Conservation (phyloP, 2,797 vertebrate species). For the Scleropages formosus region DNA sequence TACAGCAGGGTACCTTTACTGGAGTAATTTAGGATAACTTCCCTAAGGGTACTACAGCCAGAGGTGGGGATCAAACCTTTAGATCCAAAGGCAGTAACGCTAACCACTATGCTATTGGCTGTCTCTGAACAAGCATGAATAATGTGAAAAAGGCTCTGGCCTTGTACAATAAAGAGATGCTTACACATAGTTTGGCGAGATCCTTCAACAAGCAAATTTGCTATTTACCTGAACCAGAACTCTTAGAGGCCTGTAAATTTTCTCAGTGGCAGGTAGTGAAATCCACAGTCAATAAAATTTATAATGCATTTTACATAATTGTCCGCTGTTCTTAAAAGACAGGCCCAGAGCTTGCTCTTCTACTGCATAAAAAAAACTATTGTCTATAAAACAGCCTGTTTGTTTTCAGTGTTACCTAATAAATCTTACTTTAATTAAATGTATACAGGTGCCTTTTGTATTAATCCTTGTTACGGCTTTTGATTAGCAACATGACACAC, state of each 20-base stretch:
- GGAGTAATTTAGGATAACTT: too few species aligned
- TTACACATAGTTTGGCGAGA: conserved; percentile 52
- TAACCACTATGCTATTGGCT: too few species aligned
- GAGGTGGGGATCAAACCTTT: too few species aligned
- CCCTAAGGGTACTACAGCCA: too few species aligned
- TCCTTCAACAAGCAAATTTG: conserved; percentile 54
- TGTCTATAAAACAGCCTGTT: neutral
- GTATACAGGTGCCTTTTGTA: too few species aligned
- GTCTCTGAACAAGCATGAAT: conserved; percentile 37
- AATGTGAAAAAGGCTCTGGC: conserved; percentile 41
- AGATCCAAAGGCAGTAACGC: too few species aligned
- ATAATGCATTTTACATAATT: conserved; percentile 58
- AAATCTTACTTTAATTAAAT: too few species aligned
- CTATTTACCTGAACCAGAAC: conserved; percentile 48
- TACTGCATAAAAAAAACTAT: neutral
- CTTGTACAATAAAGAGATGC: conserved; percentile 51
- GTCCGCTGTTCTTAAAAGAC: conserved; percentile 50
- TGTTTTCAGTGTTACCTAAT: too few species aligned
- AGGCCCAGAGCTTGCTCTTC: conserved; percentile 33
- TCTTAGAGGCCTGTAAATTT: conserved; percentile 57
- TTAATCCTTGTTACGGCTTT: too few species aligned
- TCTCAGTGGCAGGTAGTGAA: conserved; percentile 47
- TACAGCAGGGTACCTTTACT: too few species aligned
- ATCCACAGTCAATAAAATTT: conserved; percentile 50
- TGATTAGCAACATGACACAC: too few species aligned